Base-by-base conservation (phyloP, 2,888 invertebrate genomes). In the Nyleta sp. region DNA sequence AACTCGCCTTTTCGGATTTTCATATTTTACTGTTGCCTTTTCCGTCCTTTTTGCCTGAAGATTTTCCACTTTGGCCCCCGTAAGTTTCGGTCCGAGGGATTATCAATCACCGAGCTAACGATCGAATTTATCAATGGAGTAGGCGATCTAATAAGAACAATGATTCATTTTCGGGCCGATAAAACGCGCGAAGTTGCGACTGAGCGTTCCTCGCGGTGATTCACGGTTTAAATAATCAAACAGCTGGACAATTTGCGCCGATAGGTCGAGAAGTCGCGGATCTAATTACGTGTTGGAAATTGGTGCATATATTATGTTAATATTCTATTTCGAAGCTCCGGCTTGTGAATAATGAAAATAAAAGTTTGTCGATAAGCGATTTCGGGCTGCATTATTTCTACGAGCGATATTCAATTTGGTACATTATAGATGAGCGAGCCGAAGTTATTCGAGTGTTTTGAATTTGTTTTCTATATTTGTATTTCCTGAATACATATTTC, bases 1-100 rank as follows among this genome's bases (percentile, higher is more conserved):
- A 67, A 55, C 65, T 44, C 22, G 46, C 17, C 38, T 62, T 72
- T 62, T 42, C 44, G 57, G 44, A 53, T 65, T 77, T 72, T 60
- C 60, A 53, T 40, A 33, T 77, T 72, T 62, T 53, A 57, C 60
- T 71, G 24, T 53, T 60, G 24, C 31, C 15, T 13, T 50, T 31
- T 28, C 33, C 6, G 10, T 20, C 8, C 15, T 5, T 11, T 35
- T 35, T 67, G 44, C 33, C 46, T 8, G 11, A 24, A 48, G n/a
- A 35, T 55, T 55, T 18, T 28, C 24, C n/a, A 33, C 33, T 31
- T 35, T 24, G 62, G 28, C 24, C 24, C 46, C 33, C 62, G 24
- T 17, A 38, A 53, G 28, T 65, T 44, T 44, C 33, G 10, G 28
- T 13, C 5, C 55, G 42, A 48, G 7, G 13, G 57, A 68, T 68